A percentile compares a stretch with the other conserved stretches of the same genome.
phyloP scores from a whole-genome alignment of 2,797 vertebrate species.

The Spinus olivaceus region DNA sequence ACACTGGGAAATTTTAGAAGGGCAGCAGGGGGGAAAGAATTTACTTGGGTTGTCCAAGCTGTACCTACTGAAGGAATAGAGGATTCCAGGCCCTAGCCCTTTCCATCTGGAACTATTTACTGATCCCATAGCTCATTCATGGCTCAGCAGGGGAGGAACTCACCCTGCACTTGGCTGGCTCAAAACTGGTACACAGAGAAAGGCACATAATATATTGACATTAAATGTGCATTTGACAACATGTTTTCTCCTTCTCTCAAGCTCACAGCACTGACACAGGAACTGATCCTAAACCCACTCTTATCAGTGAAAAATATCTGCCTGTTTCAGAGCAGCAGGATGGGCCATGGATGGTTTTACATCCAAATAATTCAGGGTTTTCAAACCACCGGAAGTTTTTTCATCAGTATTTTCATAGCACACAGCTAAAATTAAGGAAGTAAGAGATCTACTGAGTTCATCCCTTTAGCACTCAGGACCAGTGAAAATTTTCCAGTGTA shows the following conservation, averaged over 20 bases:
- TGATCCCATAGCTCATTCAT: not conserved
- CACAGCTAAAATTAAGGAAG: not conserved
- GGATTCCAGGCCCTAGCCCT: not conserved
- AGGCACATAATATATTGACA: not conserved
- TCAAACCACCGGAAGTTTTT: not conserved
- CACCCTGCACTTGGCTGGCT: not conserved
- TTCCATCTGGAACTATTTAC: not conserved
- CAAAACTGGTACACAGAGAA: not conserved
- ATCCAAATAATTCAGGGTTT: not conserved
- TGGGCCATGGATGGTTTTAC: not conserved
- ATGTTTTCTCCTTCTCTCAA: not conserved
- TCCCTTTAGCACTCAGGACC: not conserved
- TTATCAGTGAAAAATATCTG: not conserved
- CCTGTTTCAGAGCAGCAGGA: not conserved
- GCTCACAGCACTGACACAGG: not conserved
- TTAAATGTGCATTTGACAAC: not conserved
- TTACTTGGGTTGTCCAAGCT: not conserved
- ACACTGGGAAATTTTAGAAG: constrained; percentile 30
- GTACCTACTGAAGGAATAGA: not conserved
- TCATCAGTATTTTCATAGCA: not conserved
- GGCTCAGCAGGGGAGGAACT: not conserved
- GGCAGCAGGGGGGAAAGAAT: not conserved
- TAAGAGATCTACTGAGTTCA: not conserved
- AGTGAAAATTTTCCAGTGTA: not conserved
- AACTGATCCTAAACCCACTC: not conserved